A percentile compares a stretch with the other conserved stretches of the same genome.
phyloP scores from a whole-genome alignment of 1,140 invertebrate genomes.

The Brachionus manjavacas region DNA sequence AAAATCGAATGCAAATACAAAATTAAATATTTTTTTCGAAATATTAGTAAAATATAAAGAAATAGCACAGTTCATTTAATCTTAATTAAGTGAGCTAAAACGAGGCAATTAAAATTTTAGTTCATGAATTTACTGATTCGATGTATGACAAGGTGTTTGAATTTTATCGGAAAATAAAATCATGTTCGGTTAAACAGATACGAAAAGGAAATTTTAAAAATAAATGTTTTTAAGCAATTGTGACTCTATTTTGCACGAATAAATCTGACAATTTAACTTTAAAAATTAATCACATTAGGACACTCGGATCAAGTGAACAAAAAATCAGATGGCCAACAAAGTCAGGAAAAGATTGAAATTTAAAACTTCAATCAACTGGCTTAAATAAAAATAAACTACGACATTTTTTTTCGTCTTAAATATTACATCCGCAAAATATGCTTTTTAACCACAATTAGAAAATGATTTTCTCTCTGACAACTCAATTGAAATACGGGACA shows the following conservation, averaged over 20 bases:
- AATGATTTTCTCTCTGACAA: not conserved
- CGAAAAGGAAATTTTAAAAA: not conserved
- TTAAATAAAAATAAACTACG: not conserved
- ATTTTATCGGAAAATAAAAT: not conserved
- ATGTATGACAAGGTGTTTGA: not conserved
- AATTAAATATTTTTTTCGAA: not conserved
- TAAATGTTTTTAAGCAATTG: not conserved
- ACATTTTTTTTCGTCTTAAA: not conserved
- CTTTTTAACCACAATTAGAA: not conserved
- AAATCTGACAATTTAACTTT: not conserved
- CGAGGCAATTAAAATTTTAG: not conserved
- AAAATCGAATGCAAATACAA: not conserved
- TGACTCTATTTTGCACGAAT: not conserved
- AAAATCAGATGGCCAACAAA: not conserved
- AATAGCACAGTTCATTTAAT: not conserved
- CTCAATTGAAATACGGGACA: not conserved
- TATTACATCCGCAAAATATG: not conserved
- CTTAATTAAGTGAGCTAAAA: not conserved
- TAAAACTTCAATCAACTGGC: not conserved
- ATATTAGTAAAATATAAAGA: not conserved
- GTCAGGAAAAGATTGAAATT: not conserved
- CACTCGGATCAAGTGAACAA: not conserved
- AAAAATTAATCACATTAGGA: not conserved
- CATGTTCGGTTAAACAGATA: not conserved
- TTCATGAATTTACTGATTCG: not conserved